Percentiles rank a stretch among this genome's conserved stretches.
phyloP scores from a whole-genome alignment of 2,113 vertebrate species.

The Thalassarche chlororhynchos region DNA sequence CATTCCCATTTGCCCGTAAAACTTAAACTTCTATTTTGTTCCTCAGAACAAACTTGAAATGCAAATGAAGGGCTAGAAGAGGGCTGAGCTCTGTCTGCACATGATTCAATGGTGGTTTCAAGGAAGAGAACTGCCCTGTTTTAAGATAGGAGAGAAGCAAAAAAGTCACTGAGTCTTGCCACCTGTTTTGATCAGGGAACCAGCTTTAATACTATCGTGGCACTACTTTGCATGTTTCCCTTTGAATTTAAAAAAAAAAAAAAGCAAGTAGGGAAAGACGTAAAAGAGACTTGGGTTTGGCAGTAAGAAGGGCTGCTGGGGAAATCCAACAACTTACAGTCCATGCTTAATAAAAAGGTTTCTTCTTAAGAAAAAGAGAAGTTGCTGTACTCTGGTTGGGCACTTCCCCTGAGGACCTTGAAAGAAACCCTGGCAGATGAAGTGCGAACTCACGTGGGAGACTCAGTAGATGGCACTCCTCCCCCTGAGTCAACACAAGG shows the following conservation, averaged over 20 bases:
- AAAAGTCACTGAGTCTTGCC: background rate
- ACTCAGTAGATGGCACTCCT: constrained; percentile 25
- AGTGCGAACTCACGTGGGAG: background rate
- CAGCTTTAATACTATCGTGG: background rate
- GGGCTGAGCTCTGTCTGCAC: background rate
- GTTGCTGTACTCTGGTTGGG: background rate
- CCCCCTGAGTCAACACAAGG: background rate
- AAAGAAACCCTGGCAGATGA: background rate
- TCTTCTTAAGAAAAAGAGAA: background rate
- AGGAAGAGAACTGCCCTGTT: background rate
- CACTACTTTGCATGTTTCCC: background rate
- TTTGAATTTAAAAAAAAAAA: background rate
- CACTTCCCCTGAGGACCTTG: background rate
- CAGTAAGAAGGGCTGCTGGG: background rate
- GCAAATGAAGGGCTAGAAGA: background rate
- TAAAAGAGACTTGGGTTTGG: background rate
- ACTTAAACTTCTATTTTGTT: background rate
- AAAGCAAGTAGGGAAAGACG: background rate
- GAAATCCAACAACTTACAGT: background rate
- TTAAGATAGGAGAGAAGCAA: background rate
- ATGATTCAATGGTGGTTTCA: background rate
- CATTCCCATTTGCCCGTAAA: background rate
- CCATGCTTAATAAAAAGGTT: background rate
- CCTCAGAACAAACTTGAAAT: background rate
- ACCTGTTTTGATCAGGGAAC: background rate